Base-by-base conservation (phyloP, 2,113 vertebrate species). In the Pachyramphus minor region DNA sequence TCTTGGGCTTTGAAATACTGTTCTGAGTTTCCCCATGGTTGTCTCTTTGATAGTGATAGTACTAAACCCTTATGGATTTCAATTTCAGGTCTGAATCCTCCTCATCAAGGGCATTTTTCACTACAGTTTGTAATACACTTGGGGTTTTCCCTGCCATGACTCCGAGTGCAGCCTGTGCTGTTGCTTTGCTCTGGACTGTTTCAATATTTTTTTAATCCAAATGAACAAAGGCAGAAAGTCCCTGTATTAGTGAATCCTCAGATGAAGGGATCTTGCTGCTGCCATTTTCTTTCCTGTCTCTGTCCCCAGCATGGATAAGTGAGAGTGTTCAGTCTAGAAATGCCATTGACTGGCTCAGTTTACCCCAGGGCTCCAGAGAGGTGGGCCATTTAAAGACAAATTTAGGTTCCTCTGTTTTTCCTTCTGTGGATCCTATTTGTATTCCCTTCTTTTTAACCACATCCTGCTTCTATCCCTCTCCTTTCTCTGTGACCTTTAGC, bases 361-460 rank as follows among this genome's bases (percentile, higher is more conserved):
- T 86, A 79, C 30, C 71, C 28, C 72, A 93, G 91, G 82, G 93
- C 75, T 96, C 71, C 82, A 71, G 71, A 90, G 78, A 79, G 62
- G 79, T 87, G 88, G 83, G 72, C 71, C 67, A 73, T 60, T 79
- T 90, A 73, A 75, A 88, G 67, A 88, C 72, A 72, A 14, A 41
- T 79, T 85, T 64, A 79, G 31, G 41, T 79, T 88, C 62, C 88
- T 88, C 6, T 68, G 0, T 60, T 68, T 69, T 83, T 49, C 56
- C 35, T 88, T 7, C 62, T 67, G 30, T 85, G 75, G 52, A 55
- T 45, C 52, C 76, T 75, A 23, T 10, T 89, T 13, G 11, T 67
- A 33, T 44, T 89, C 30, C 33, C 30, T 64, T 78, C 24, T 85
- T 90, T 82, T 79, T 73, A 52, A 27, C 50, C 47, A 8, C 6